A percentile compares a stretch with the other conserved stretches of the same genome.
Evolutionary conservation across 2,797 vertebrate genomes (phyloP).

Genomic region (Synaphobranchus kaupii): DNA sequence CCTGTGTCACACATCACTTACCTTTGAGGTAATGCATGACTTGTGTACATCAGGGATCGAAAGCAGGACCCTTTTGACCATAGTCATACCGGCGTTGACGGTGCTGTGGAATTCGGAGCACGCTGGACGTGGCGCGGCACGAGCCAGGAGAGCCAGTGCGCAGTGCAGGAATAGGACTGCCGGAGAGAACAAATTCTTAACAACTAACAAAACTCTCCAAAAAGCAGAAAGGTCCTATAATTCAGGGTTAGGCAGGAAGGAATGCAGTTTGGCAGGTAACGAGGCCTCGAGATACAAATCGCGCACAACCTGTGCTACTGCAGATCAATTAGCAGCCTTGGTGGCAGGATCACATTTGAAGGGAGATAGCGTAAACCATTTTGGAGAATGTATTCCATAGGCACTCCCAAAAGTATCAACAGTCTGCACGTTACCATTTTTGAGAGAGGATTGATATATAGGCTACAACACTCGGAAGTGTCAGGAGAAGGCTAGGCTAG

Average conservation of each 20-base stretch:
- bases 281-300: neutral
- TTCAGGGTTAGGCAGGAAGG: no score
- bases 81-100: slow-evolving; percentile 56
- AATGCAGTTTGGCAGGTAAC: neutral
- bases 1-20: slow-evolving; percentile 33
- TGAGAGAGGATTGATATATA: neutral
- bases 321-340: neutral
- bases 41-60: slow-evolving; percentile 53
- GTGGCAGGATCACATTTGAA: neutral
- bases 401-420: neutral
- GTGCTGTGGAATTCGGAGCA: slow-evolving; percentile 58
- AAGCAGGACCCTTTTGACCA: slow-evolving; percentile 69
- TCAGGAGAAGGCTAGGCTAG: neutral
- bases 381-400: neutral
- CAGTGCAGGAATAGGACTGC: slow-evolving; percentile 50
- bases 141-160: slow-evolving; percentile 39
- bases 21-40: slow-evolving; percentile 50
- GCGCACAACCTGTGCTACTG: neutral
- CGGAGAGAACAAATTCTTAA: neutral
- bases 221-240: neutral
- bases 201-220: neutral
- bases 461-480: neutral
- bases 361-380: neutral
- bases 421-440: neutral
- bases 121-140: slow-evolving; percentile 56